These are phyloP conservation scores for Onychorhynchus coronatus DNA, from an alignment of 2,113 vertebrate genomes.

Conservation along the genomic window DNA sequence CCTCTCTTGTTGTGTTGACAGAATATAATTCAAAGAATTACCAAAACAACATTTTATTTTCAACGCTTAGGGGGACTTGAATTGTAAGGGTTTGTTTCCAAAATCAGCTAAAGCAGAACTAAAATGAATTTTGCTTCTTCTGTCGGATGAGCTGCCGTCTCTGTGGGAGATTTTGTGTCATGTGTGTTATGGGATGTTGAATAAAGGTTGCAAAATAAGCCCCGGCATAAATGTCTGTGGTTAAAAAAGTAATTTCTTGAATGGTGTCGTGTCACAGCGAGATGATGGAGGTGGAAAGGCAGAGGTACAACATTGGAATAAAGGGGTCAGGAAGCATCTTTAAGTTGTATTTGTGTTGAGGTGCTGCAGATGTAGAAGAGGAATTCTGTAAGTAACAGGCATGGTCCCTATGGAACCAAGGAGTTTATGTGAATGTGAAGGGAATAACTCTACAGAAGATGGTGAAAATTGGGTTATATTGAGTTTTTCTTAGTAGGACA, in stretches of 20 bases:
- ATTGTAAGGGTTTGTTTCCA: constrained; percentile 17
- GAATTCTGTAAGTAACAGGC: not conserved
- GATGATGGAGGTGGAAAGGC: not conserved
- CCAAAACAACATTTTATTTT: not conserved
- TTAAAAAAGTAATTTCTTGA: not conserved
- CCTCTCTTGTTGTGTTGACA: not conserved
- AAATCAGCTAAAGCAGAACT: constrained; percentile 1
- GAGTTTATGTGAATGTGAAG: not conserved
- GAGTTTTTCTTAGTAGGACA: not conserved
- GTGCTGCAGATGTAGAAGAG: not conserved
- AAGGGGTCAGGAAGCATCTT: not conserved
- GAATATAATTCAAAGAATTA: not conserved
- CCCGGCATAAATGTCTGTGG: not conserved
- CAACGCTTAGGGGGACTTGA: not conserved
- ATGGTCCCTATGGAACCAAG: not conserved
- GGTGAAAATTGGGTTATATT: not conserved
- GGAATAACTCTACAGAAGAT: not conserved
- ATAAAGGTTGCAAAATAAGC: not conserved
- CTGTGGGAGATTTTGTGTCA: not conserved
- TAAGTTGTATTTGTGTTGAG: not conserved
- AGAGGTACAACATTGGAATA: not conserved
- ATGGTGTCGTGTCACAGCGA: not conserved
- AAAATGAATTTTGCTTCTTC: not conserved
- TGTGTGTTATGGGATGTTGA: not conserved
- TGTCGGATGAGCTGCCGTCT: not conserved